phyloP scores from a whole-genome alignment of 1,140 invertebrate species.

The honey bee (Apis mellifera) region Amel_HAv3.1 CM009935.2:11356001-11356500 shows the following conservation, averaged over 20 bases:
- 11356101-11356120: constrained; percentile 18
- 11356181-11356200: not conserved
- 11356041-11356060: not conserved
- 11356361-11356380: constrained; percentile 33
- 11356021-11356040: not conserved
- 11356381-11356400: constrained; percentile 40
- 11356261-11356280: constrained; percentile 22
- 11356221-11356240: constrained; percentile 44
- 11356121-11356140: constrained; percentile 11
- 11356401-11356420: constrained; percentile 28
- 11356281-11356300: constrained; percentile 36
- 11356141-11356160: not conserved
- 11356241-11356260: constrained; percentile 28
- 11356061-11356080: constrained; percentile 8
- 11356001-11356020: not conserved
- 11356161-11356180: not conserved
- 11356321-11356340: constrained; percentile 17
- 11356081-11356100: not conserved
- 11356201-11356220: constrained; percentile 22
- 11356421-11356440: constrained; percentile 30
- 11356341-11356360: constrained; percentile 23
- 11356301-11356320: constrained; percentile 23
- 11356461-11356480: constrained; percentile 35
- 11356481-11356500: constrained; percentile 36
- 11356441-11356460: constrained; percentile 23